Base-by-base conservation (phyloP, 2,113 vertebrate species). In the Electrona antarctica region DNA sequence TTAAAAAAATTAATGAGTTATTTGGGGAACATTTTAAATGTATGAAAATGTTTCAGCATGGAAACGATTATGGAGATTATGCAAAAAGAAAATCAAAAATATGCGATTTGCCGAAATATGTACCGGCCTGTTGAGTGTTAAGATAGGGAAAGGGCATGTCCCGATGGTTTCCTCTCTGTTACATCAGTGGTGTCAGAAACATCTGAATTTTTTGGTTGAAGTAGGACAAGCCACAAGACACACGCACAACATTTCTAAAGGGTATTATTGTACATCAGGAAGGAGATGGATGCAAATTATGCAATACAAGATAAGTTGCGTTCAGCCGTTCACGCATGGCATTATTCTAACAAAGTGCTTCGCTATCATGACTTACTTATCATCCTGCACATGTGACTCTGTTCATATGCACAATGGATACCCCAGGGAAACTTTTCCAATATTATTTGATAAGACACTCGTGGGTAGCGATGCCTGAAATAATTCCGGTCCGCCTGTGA, bases 381-480 rank as follows among this genome's bases (percentile, higher is more conserved):
- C 86, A 80, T 77, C 73, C 68, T 63, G 82, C 68, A 87, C 83
- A 90, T 89, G 91, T 79, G 61, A 84, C 84, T 85, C 82, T 69
- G 87, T 91, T 91, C 81, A 85, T 71, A 89, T 86, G 79, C 84
- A 87, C 79, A 87, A 84, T 84, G 85, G 85, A 85, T 77, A 90
- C 87, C 87, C 88, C 67, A 2, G 79, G 83, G 87, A 85, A 87
- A 82, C 80, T 78, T 88, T 91, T 90, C 88, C 87, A 89, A 55
- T 89, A 88, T 86, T 87, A 90, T 86, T 87, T 89, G 84, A 91
- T 91, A 91, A 87, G 88, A 83, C 80, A 82, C 79, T 81, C 67
- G 75, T 87, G 85, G 88, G 85, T 88, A 88, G 92, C 72, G 86
- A 92, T 87, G 89, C 91, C 85, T 92, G 89, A 93, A 92, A 92